Percentiles rank a stretch among this genome's conserved stretches.
Evolutionary conservation across 64 coral and sea anemone genomes (phyloP).

Genomic region (Acropora tenuis): DNA sequence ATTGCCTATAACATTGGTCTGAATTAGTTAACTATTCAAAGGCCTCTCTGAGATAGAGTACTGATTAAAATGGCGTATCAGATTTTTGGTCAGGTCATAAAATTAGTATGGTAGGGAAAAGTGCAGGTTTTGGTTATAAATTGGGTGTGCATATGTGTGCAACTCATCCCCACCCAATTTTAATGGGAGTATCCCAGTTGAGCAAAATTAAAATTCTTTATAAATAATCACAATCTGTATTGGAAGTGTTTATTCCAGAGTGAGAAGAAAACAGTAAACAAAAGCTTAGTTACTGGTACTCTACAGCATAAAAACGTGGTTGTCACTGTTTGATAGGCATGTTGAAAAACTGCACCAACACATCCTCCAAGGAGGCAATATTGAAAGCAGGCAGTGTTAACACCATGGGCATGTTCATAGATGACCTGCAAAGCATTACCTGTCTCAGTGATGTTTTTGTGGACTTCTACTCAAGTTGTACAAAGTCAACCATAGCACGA

Average conservation of each 20-base stretch:
- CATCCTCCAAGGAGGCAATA: constrained; percentile 32
- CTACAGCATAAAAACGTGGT: neutral
- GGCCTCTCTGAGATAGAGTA: neutral
- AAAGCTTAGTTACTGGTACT: neutral
- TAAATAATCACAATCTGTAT: neutral
- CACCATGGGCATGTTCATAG: constrained; percentile 30
- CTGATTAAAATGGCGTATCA: neutral
- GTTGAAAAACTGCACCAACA: constrained; percentile 9
- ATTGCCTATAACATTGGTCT: neutral
- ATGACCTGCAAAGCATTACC: constrained; percentile 33
- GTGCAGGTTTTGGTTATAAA: neutral
- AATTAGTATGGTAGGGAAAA: neutral
- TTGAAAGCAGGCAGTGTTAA: constrained; percentile 14
- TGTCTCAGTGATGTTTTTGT: constrained; percentile 38
- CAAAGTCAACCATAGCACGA: constrained; percentile 42
- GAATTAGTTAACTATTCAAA: neutral
- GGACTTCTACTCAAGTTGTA: constrained; percentile 36
- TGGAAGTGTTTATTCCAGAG: neutral
- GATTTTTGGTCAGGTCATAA: neutral
- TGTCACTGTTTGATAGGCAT: constrained; percentile 30
- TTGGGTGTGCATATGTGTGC: neutral
- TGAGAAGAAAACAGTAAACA: neutral
- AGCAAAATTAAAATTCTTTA: neutral
- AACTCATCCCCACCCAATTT: no score
- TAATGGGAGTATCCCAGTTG: neutral